These are phyloP conservation scores for Calycopis cecrops DNA, from an alignment of 1,140 invertebrate genomes.

Conservation along the genomic window DNA sequence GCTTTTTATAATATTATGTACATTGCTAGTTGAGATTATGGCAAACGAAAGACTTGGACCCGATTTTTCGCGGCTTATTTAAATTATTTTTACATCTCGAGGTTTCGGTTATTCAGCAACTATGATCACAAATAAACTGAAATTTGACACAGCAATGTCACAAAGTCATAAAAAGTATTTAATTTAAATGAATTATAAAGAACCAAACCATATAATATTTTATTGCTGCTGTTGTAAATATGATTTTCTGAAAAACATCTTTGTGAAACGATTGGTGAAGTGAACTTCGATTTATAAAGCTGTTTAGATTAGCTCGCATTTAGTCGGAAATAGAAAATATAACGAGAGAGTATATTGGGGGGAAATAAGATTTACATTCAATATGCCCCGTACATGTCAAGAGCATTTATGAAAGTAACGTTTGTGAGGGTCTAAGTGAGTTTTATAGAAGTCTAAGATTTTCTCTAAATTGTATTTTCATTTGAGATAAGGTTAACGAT, in stretches of 20 bases:
- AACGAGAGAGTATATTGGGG: background rate
- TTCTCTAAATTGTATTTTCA: background rate
- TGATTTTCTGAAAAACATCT: background rate
- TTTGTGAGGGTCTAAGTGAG: background rate
- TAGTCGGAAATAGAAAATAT: constrained; percentile 9
- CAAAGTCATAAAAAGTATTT: no score
- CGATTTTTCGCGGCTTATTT: no score
- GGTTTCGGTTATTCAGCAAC: no score
- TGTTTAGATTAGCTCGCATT: constrained; percentile 6
- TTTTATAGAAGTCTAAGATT: background rate
- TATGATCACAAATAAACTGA: no score
- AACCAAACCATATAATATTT: no score
- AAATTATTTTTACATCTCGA: no score
- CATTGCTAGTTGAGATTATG: no score
- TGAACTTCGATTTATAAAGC: background rate
- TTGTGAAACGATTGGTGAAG: background rate
- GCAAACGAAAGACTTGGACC: no score
- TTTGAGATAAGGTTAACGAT: background rate
- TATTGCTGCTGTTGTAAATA: background rate
- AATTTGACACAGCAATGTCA: no score
- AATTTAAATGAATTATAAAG: no score
- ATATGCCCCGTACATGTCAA: background rate
- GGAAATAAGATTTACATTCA: background rate
- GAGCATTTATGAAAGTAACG: background rate
- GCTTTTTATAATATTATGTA: no score